Conservation (phyloP, 2,888 invertebrate species). For the Germaria angustata region DNA sequence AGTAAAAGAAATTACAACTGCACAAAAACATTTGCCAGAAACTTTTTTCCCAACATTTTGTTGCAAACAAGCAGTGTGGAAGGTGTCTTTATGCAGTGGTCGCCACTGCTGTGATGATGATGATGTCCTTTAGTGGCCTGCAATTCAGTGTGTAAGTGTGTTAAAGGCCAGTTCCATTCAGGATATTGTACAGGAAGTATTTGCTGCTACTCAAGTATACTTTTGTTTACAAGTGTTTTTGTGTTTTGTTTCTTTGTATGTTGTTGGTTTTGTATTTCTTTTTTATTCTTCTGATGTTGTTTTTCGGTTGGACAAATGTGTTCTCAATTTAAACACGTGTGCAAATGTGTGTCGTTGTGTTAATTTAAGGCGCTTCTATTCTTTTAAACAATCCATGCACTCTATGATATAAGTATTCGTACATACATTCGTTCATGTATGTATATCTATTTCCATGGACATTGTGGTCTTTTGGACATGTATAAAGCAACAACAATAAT, state of each 20-base stretch:
- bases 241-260: conserved; percentile 16
- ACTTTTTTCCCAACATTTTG: not conserved
- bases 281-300: not conserved
- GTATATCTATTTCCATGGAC: not conserved
- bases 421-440: not conserved
- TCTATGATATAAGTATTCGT: too few species aligned
- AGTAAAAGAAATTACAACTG: not conserved
- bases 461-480: conserved; percentile 20
- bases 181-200: conserved; percentile 63
- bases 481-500: conserved; percentile 22
- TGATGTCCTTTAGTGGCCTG: conserved; percentile 54
- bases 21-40: conserved; percentile 31
- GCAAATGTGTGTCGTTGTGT: conserved; percentile 14
- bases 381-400: not conserved
- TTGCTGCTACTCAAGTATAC: conserved; percentile 63
- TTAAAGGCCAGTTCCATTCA: conserved; percentile 37
- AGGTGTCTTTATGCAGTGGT: conserved; percentile 47
- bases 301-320: conserved; percentile 28
- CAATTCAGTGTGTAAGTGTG: conserved; percentile 60
- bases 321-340: not conserved
- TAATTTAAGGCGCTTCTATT: conserved; percentile 60
- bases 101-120: not conserved
- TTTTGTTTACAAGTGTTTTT: conserved; percentile 65
- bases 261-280: not conserved
- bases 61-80: conserved; percentile 42